phyloP scores from a whole-genome alignment of 2,797 vertebrate species.

The Lagodon rhomboides region DNA sequence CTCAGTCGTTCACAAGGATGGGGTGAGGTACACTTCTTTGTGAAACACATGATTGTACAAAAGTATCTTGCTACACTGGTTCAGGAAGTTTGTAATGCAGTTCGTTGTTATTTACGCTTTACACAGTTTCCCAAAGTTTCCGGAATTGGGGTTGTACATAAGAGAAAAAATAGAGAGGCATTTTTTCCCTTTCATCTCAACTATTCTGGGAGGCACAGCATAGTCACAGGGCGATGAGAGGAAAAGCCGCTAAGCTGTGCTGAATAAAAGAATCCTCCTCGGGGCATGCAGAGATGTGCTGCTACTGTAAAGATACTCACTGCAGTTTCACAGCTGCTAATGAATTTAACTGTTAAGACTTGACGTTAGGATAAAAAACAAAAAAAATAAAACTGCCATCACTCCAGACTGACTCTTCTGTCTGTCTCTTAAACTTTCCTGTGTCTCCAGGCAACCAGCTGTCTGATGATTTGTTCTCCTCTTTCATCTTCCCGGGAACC shows the following conservation, averaged over 20 bases:
- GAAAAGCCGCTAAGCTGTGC: slow-evolving; percentile 24
- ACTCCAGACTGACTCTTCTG: slow-evolving; percentile 41
- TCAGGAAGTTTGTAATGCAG: too few species aligned
- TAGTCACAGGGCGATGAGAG: slow-evolving; percentile 1
- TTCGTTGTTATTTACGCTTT: too few species aligned
- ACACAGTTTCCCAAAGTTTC: too few species aligned
- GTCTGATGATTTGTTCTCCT: slow-evolving; percentile 51
- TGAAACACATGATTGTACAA: too few species aligned
- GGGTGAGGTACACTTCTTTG: too few species aligned
- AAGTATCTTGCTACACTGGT: too few species aligned
- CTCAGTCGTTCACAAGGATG: too few species aligned
- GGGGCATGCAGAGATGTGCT: slow-evolving; percentile 16
- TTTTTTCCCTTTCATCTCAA: slow-evolving; percentile 39
- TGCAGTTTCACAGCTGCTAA: slow-evolving; percentile 48
- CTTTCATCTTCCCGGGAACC: slow-evolving; percentile 64
- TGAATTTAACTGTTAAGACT: slow-evolving; percentile 36
- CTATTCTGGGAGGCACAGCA: slow-evolving; percentile 6
- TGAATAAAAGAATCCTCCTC: slow-evolving; percentile 38
- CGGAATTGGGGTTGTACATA: background rate
- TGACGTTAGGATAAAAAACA: background rate
- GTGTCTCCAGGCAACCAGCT: slow-evolving; percentile 62
- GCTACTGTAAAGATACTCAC: slow-evolving; percentile 25
- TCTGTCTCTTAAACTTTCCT: slow-evolving; percentile 41
- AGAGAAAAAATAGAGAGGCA: background rate
- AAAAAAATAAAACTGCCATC: background rate